Evolutionary conservation across 1,140 invertebrate genomes (phyloP).

Genomic region (Drosophila bocqueti): DNA sequence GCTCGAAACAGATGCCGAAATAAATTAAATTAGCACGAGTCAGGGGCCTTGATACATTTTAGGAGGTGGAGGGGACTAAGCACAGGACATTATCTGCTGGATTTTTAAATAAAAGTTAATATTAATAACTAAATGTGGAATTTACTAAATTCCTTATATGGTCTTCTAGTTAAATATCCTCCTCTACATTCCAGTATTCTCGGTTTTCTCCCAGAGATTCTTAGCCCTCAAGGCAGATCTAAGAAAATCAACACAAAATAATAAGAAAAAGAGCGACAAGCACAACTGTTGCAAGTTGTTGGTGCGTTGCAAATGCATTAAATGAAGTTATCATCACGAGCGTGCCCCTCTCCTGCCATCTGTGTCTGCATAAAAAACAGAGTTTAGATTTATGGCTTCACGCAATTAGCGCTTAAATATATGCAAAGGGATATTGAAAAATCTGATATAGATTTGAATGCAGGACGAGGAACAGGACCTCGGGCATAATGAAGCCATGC

Average conservation of each 20-base stretch:
- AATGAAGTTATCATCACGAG: constrained; percentile 74
- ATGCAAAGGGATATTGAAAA: constrained; percentile 81
- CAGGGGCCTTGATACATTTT: constrained; percentile 14
- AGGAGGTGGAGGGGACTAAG: background rate
- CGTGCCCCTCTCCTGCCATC: constrained; percentile 31
- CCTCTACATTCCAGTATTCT: background rate
- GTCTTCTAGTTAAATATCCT: background rate
- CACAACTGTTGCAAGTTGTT: constrained; percentile 66
- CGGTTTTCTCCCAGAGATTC: background rate
- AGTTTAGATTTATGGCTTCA: constrained; percentile 83
- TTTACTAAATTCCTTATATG: background rate
- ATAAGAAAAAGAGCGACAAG: constrained; percentile 19
- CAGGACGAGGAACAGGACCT: constrained; percentile 52
- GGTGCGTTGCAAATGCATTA: constrained; percentile 73
- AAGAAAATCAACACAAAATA: constrained; percentile 5
- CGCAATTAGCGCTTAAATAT: constrained; percentile 83
- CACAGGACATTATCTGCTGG: background rate
- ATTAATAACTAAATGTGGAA: background rate
- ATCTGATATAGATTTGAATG: constrained; percentile 42
- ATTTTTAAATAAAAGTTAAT: background rate
- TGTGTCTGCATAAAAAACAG: constrained; percentile 57
- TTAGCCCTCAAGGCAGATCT: background rate
- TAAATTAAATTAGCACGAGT: constrained; percentile 77
- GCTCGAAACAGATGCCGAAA: constrained; percentile 80
- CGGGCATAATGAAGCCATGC: constrained; percentile 72